Base-by-base conservation (phyloP, 2,797 vertebrate genomes). In the Esox lucius region DNA sequence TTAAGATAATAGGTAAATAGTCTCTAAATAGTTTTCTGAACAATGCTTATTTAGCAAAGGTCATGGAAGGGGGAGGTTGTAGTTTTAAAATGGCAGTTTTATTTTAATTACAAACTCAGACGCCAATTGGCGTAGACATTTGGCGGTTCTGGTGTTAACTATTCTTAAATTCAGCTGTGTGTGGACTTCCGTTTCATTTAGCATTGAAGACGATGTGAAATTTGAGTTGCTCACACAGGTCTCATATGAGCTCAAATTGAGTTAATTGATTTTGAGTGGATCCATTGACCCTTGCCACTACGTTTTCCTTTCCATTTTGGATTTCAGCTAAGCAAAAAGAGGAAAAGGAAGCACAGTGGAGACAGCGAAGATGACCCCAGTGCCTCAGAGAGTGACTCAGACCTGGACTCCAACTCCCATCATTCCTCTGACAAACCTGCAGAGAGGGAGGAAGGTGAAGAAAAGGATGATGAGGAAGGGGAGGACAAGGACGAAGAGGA, bases 311-410 rank as follows among this genome's bases (percentile, higher is more conserved):
- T 33, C 4, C 26, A 2, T 6, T 42, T 42, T 59, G 4, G 9
- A 13, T n/a, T 2, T 8, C 85, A 97, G 95, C 81, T 90, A 15
- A 93, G 92, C 76, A 94, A 92, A 88, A 94, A 94, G 76, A 93
- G 95, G 70, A 96, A 95, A 82, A 87, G 96, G 84, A 96, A 96
- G 85, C 94, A 87, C 71, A 97, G 96, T 0, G 94, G 94, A 0
- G 95, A 97, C 88, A 97, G 96, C 0, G 96, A 97, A 24, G 94
- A 95, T 33, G 94, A 95, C 76, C 95, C 85, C 76, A 96, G 94
- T 0, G 95, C 92, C 65, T 97, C 96, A 0, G 96, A 94, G 66
- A 95, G 94, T 0, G 96, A 96, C 19, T 95, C 95, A 0, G 96
- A 97, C 70, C 95, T 95, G 0, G 95, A 96, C 82, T 94, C 93